phyloP scores from a whole-genome alignment of 2,113 vertebrate genomes.

The Cettia cetti region DNA sequence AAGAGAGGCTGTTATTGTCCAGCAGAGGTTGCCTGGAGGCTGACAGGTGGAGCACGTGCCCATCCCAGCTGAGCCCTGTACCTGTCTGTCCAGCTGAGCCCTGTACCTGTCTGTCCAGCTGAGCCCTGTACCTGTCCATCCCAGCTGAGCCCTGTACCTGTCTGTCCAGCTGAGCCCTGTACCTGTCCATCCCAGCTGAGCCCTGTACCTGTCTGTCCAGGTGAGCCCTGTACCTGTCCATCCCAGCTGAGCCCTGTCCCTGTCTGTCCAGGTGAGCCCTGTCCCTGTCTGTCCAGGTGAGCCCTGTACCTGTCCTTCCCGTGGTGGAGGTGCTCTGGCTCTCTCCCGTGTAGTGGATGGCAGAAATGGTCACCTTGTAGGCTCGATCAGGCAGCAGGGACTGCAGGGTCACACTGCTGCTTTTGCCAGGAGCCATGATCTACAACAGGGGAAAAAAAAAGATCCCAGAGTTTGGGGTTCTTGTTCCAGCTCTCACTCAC shows the following conservation, averaged over 20 bases:
- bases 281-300: too few species aligned
- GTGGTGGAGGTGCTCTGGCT: conserved; percentile 73
- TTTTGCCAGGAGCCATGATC: conserved; percentile 79
- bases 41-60: fast-evolving
- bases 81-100: conserved; percentile 60
- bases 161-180: too few species aligned
- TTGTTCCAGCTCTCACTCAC: fast-evolving
- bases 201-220: conserved; percentile 77
- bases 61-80: background rate
- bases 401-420: conserved; percentile 73
- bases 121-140: too few species aligned
- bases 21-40: fast-evolving
- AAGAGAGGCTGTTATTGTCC: fast-evolving
- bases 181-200: fast-evolving
- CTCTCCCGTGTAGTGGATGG: conserved; percentile 81
- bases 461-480: fast-evolving
- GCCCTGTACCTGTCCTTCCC: conserved; percentile 80
- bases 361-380: conserved; percentile 83
- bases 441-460: background rate
- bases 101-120: conserved; percentile 79
- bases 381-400: conserved; percentile 80
- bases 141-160: conserved; percentile 62
- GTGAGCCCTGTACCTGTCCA: too few species aligned
- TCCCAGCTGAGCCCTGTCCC: conserved; percentile 46
- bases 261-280: too few species aligned